Percentiles rank a stretch among this genome's conserved stretches.
phyloP scores from a whole-genome alignment of 23 tunicate species.

The Aplidium turbinatum region DNA sequence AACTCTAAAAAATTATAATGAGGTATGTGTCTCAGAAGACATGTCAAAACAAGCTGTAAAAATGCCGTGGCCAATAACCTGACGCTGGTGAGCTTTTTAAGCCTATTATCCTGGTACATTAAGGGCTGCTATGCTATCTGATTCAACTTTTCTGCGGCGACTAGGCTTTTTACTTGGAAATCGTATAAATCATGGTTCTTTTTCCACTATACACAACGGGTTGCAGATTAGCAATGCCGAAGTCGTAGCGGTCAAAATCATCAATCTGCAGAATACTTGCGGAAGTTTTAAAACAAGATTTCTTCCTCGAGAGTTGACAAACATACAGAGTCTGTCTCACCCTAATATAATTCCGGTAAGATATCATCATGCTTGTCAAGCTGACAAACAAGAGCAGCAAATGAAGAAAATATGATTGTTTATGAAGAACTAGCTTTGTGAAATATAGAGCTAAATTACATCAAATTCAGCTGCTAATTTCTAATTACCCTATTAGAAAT shows the following conservation, averaged over 20 bases:
- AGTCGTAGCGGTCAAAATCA: constrained; percentile 82
- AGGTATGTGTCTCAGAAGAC: constrained; percentile 20
- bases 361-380: no score
- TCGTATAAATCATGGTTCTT: constrained; percentile 76
- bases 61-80: constrained; percentile 33
- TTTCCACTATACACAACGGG: constrained; percentile 75
- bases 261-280: constrained; percentile 66
- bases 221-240: constrained; percentile 63
- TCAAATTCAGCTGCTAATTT: no score
- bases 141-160: constrained; percentile 47
- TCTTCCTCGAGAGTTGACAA: constrained; percentile 82
- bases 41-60: constrained; percentile 12
- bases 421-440: no score
- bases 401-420: no score
- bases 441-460: no score
- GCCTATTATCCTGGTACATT: neutral
- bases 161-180: constrained; percentile 80
- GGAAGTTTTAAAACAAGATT: constrained; percentile 67
- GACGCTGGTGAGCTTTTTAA: neutral
- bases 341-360: constrained; percentile 88
- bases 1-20: neutral
- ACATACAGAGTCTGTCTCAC: constrained; percentile 66
- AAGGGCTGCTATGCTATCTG: constrained; percentile 31
- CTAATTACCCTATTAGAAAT: no score
- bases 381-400: no score